Conservation (phyloP, 2,888 invertebrate species). For the Diabrotica balteata region DNA sequence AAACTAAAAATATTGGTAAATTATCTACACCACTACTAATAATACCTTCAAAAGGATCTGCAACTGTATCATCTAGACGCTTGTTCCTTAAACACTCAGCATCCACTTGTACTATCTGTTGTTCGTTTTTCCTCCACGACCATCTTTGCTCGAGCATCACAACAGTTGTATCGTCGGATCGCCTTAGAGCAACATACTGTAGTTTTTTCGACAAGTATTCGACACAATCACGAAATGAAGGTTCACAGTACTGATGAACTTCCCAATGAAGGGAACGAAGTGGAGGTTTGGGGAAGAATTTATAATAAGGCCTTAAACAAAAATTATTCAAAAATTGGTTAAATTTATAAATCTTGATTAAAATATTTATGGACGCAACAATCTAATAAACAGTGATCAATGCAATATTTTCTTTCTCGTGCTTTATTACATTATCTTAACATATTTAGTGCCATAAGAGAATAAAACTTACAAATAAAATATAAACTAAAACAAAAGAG, state of each 20-base stretch:
- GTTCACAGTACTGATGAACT: conserved; percentile 65
- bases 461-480: no score
- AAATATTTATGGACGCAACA: no score
- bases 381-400: no score
- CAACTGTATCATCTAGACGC: conserved; percentile 59
- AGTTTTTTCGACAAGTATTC: conserved; percentile 61
- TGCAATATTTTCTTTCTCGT: no score
- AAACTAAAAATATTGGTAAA: no score
- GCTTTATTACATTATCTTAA: no score
- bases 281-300: conserved; percentile 65
- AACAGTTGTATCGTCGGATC: conserved; percentile 63
- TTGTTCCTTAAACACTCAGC: conserved; percentile 62
- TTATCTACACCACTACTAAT: no score
- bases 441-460: no score
- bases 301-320: conserved; percentile 52
- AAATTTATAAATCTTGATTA: no score
- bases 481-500: no score
- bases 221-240: conserved; percentile 65
- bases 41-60: conserved; percentile 64
- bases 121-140: conserved; percentile 53
- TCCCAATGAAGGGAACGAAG: conserved; percentile 69
- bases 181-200: conserved; percentile 51
- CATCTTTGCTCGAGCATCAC: conserved; percentile 62
- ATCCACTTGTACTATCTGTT: conserved; percentile 60
- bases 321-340: no score